phyloP scores from a whole-genome alignment of 2,113 vertebrate species.

The Anser brachyrhynchus region DNA sequence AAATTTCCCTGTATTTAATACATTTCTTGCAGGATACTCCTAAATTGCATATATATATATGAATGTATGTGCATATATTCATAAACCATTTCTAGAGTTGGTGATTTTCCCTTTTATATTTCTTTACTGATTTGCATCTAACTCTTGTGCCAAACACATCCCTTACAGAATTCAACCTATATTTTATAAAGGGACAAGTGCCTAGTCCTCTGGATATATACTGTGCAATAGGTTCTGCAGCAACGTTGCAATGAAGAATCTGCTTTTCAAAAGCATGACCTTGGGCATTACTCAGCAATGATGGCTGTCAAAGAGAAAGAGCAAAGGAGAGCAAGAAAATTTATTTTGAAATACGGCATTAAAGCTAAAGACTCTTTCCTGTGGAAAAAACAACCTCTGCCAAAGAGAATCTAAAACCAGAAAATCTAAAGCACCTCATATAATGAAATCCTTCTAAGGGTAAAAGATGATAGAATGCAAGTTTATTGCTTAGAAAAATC shows the following conservation, averaged over 20 bases:
- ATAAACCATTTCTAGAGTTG: neutral
- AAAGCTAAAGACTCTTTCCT: neutral
- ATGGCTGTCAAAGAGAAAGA: slow-evolving; percentile 14
- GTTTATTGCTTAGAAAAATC: neutral
- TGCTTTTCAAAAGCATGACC: slow-evolving; percentile 36
- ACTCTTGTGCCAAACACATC: neutral
- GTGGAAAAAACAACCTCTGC: neutral
- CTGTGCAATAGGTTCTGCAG: slow-evolving; percentile 9
- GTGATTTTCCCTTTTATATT: neutral
- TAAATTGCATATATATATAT: neutral
- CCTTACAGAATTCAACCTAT: neutral
- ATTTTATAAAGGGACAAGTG: neutral
- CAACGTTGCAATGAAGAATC: slow-evolving; percentile 1
- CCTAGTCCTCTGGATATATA: neutral
- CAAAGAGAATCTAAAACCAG: neutral
- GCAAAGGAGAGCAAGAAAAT: neutral
- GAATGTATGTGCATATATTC: neutral
- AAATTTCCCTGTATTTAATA: neutral
- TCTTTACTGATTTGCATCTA: neutral
- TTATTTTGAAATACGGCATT: neutral
- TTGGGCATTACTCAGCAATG: slow-evolving; percentile 57
- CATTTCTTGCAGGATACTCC: neutral
- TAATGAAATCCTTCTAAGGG: neutral
- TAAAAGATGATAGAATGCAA: neutral
- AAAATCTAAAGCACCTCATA: neutral